Base-by-base conservation (phyloP, 2,113 vertebrate genomes). In the Melanerpes aurifrons region DNA sequence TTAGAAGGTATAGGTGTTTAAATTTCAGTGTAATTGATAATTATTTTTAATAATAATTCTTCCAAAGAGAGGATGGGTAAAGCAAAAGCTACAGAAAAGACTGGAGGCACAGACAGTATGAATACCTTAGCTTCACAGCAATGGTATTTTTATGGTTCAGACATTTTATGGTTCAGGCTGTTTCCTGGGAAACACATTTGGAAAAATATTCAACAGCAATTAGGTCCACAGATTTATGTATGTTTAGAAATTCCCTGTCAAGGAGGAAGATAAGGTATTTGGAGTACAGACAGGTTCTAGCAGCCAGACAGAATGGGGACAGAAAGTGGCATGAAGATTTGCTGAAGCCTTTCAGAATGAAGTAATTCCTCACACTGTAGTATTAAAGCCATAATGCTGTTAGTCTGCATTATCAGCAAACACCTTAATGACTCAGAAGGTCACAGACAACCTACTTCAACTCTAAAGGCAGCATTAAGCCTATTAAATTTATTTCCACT, bases 381-480 rank as follows among this genome's bases (percentile, higher is more conserved):
- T 70, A 74, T 72, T 86, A 82, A 86, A 95, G 61, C 67, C 62
- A 35, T 76, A 15, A 22, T 45, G 45, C 69, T 64, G 26, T 53
- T 66, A 66, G 82, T 45, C 86, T 94, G 84, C 92, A 57, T 47
- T 95, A 76, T 87, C 89, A 94, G 89, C 93, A 95, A 95, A 90
- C 90, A 95, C 85, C 89, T 94, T 93, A 91, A 96, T 70, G 85
- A 70, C 53, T 81, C 50, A 75, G 81, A 61, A 88, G 61, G 74
- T 72, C 87, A 66, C 64, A 90, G 82, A 35, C 35, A 93, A 91
- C 62, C 71, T 87, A 70, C 80, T 93, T 91, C 76, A 90, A 91
- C 70, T 85, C 91, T 19, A 84, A 63, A 87, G 62, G 64, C 1
- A 0, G 40, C 71, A 85, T 64, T 89, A 94, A 95, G 20, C 59